phyloP scores from a whole-genome alignment of 2,888 invertebrate genomes.

The Eurytoma californica region DNA sequence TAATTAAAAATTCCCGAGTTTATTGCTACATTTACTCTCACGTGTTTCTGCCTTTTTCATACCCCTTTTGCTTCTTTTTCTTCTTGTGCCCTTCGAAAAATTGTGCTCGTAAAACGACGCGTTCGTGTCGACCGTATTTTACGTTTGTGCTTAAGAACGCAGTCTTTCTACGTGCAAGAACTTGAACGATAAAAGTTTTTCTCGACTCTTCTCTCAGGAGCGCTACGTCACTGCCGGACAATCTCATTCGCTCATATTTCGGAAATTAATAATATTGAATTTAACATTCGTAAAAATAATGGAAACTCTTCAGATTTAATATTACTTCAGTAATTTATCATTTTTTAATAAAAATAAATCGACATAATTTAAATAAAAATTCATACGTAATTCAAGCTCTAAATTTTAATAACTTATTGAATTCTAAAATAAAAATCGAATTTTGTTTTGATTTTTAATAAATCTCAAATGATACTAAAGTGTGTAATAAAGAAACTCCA shows the following conservation, averaged over 20 bases:
- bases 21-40: not conserved
- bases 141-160: constrained; percentile 39
- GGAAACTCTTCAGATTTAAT: not conserved
- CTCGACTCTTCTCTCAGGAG: constrained; percentile 49
- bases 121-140: constrained; percentile 40
- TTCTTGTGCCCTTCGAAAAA: constrained; percentile 21
- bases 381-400: too few relatives aligned
- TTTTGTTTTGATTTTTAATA: too few relatives aligned
- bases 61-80: not conserved
- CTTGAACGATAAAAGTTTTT: constrained; percentile 57
- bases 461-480: too few relatives aligned
- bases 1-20: constrained; percentile 27
- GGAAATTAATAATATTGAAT: constrained; percentile 35
- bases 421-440: too few relatives aligned
- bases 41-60: not conserved
- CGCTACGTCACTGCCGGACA: constrained; percentile 31
- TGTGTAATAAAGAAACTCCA: too few relatives aligned
- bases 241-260: not conserved
- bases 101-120: constrained; percentile 42
- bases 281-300: not conserved
- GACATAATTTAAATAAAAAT: too few relatives aligned
- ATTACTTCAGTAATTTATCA: too few relatives aligned
- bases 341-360: not conserved
- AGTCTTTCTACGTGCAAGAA: constrained; percentile 20
- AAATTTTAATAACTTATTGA: too few relatives aligned